A percentile compares a stretch with the other conserved stretches of the same genome.
phyloP scores from a whole-genome alignment of 2,888 invertebrate genomes.

The Oligia latruncula region DNA sequence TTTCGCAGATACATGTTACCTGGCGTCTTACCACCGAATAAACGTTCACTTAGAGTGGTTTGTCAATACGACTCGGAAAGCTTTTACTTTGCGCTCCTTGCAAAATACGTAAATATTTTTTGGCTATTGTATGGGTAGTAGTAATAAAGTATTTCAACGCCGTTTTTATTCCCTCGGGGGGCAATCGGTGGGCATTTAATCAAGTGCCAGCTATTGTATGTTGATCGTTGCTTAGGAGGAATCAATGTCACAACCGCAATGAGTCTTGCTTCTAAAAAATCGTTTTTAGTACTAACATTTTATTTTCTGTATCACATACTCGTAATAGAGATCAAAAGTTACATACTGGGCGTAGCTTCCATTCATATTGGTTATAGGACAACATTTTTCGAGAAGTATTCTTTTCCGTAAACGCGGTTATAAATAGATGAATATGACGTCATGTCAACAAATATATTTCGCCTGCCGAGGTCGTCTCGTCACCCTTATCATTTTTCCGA shows the following conservation, averaged over 20 bases:
- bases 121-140: slow-evolving; percentile 25
- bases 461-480: background rate
- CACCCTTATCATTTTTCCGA: background rate
- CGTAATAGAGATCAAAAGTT: background rate
- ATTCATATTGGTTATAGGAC: background rate
- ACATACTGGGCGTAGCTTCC: background rate
- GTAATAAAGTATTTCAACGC: slow-evolving; percentile 27
- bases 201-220: slow-evolving; percentile 26
- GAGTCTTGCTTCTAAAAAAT: background rate
- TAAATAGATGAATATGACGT: too few species aligned
- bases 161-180: slow-evolving; percentile 10
- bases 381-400: background rate
- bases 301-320: background rate
- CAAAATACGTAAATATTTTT: slow-evolving; percentile 57
- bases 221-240: slow-evolving; percentile 5
- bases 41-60: slow-evolving; percentile 79
- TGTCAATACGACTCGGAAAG: slow-evolving; percentile 80
- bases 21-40: slow-evolving; percentile 75
- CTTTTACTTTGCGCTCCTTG: slow-evolving; percentile 76
- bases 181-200: slow-evolving; percentile 21
- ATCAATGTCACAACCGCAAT: slow-evolving; percentile 4
- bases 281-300: background rate
- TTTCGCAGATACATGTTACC: slow-evolving; percentile 71
- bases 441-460: background rate
- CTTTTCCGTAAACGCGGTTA: background rate